Evolutionary conservation across 2,888 invertebrate genomes (phyloP).

Genomic region (Drosophila gaucha): DNA sequence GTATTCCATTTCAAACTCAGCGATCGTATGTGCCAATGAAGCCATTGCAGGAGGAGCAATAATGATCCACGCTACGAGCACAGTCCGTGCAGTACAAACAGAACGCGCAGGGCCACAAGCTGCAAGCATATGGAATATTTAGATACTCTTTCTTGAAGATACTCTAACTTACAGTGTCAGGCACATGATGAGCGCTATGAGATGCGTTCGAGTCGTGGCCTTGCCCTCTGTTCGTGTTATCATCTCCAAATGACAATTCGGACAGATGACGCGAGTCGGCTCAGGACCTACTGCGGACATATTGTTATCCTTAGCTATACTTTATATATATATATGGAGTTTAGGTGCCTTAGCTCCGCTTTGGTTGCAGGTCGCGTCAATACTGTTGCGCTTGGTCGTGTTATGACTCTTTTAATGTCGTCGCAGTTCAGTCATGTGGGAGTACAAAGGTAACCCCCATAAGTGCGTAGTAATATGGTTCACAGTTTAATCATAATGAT

Average conservation of each 20-base stretch:
- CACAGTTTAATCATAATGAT: neutral
- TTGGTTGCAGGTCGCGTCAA: neutral
- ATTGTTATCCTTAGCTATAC: neutral
- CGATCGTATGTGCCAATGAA: slow-evolving; percentile 26
- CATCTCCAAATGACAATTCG: slow-evolving; percentile 20
- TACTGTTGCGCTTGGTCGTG: neutral
- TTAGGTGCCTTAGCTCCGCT: neutral
- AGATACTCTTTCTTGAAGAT: neutral
- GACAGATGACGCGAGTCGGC: slow-evolving; percentile 5
- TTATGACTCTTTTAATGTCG: neutral
- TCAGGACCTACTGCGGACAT: slow-evolving; percentile 26
- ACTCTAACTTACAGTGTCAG: slow-evolving; percentile 1
- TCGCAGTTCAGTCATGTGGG: neutral
- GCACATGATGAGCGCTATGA: slow-evolving; percentile 31
- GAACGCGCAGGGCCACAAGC: slow-evolving; percentile 29
- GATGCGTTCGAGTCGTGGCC: slow-evolving; percentile 15
- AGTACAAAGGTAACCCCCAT: too few relatives aligned
- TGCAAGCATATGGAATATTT: neutral
- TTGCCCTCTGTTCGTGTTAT: neutral
- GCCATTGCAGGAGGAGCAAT: slow-evolving; percentile 25
- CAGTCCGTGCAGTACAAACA: slow-evolving; percentile 32
- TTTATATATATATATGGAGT: neutral
- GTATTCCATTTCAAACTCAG: neutral
- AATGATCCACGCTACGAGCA: slow-evolving; percentile 13
- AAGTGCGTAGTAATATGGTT: neutral